A percentile compares a stretch with the other conserved stretches of the same genome.
These are phyloP conservation scores for Pissodes strobi DNA, from an alignment of 1,140 invertebrate species.

Conservation along the genomic window DNA sequence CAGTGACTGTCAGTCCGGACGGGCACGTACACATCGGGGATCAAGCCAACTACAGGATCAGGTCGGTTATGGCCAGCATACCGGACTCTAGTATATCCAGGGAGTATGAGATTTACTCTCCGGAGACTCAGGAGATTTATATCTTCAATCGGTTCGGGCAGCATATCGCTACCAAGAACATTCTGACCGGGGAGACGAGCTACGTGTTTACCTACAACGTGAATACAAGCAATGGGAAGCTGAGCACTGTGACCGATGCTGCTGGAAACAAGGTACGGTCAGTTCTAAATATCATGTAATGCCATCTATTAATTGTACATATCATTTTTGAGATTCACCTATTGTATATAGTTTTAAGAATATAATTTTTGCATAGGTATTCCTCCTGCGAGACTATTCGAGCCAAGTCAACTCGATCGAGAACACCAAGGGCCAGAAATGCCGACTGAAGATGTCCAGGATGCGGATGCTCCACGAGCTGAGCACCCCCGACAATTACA, in stretches of 20 bases:
- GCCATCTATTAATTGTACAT: too few species aligned
- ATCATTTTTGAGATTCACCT: too few species aligned
- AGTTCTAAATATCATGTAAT: too few species aligned
- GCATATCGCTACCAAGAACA: conserved; percentile 89
- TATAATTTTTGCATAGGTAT: conserved; percentile 62
- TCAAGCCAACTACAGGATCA: conserved; percentile 87
- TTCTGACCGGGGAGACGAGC: conserved; percentile 87
- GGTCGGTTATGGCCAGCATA: conserved; percentile 90
- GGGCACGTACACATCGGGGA: conserved; percentile 93
- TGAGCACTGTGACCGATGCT: conserved; percentile 89
- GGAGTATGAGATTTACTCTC: conserved; percentile 93
- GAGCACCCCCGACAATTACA: conserved; percentile 88
- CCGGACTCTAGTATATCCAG: conserved; percentile 80
- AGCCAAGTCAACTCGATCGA: conserved; percentile 91
- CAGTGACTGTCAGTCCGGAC: conserved; percentile 91
- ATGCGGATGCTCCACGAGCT: conserved; percentile 89
- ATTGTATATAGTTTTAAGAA: too few species aligned
- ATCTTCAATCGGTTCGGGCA: conserved; percentile 96
- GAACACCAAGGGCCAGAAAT: conserved; percentile 92
- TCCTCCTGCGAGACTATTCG: conserved; percentile 85
- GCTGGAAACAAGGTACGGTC: conserved; percentile 93
- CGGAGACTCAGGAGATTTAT: conserved; percentile 94
- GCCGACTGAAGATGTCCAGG: conserved; percentile 82
- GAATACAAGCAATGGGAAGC: conserved; percentile 93
- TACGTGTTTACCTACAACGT: conserved; percentile 95